A percentile compares a stretch with the other conserved stretches of the same genome.
phyloP scores from a whole-genome alignment of 2,113 vertebrate genomes.

The Alligator sinensis region DNA sequence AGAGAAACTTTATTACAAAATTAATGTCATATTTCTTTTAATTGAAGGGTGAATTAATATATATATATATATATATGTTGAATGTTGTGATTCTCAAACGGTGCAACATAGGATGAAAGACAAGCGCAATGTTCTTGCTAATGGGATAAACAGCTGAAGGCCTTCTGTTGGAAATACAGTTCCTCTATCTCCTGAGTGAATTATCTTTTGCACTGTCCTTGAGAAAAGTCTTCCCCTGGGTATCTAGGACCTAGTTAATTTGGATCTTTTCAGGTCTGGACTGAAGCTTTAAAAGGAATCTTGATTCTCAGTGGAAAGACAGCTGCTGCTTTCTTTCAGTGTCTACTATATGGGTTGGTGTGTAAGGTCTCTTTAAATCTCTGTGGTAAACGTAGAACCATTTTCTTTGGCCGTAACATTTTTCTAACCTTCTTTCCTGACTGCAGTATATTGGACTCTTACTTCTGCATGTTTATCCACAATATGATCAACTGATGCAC shows the following conservation, averaged over 20 bases:
- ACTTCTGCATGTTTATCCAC: neutral
- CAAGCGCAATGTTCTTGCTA: neutral
- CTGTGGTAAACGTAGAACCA: neutral
- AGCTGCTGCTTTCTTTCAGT: no score
- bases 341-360: no score
- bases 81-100: neutral
- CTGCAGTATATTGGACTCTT: neutral
- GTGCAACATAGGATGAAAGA: neutral
- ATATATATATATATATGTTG: no score
- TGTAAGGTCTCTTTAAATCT: no score
- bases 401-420: neutral
- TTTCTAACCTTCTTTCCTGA: neutral
- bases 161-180: neutral
- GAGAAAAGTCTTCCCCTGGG: no score
- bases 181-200: neutral
- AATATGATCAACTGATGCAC: neutral
- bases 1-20: no score
- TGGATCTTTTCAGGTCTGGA: no score
- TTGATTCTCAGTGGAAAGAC: no score
- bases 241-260: no score
- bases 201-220: neutral
- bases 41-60: no score
- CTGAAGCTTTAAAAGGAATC: no score
- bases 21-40: no score
- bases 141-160: neutral